phyloP scores from a whole-genome alignment of 2,113 vertebrate species.

The Lycaon pictus region DNA sequence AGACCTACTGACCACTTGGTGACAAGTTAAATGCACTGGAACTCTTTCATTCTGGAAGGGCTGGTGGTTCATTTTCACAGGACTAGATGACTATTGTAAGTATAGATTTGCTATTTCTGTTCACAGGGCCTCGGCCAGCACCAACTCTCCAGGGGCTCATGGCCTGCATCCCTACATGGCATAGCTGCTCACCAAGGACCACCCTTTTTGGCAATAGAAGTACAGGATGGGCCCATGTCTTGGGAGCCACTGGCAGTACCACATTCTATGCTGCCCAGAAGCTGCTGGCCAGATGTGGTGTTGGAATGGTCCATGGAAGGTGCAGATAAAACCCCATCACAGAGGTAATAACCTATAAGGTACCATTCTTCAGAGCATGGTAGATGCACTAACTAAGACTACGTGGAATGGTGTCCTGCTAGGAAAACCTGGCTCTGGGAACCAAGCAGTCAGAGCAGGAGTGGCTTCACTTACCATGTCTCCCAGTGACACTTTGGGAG shows the following conservation, averaged over 20 bases:
- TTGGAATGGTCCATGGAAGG: neutral
- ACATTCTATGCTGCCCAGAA: neutral
- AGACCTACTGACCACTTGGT: neutral
- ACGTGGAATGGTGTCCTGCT: neutral
- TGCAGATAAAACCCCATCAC: neutral
- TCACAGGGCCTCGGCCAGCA: neutral
- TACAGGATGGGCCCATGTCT: neutral
- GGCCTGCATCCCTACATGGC: neutral
- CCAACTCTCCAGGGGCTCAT: neutral
- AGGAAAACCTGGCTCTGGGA: neutral
- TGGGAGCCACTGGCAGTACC: neutral
- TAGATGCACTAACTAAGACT: neutral
- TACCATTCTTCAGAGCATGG: neutral
- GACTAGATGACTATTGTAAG: neutral
- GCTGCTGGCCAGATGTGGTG: neutral
- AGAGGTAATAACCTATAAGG: neutral
- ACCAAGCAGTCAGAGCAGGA: neutral
- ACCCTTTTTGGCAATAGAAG: neutral
- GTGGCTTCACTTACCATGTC: neutral
- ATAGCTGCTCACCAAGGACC: neutral
- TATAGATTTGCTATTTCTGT: neutral
- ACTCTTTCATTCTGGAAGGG: neutral
- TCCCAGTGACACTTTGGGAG: neutral
- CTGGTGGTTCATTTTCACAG: neutral
- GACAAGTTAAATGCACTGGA: neutral